Evolutionary conservation across 1,140 invertebrate species (phyloP).

Genomic region (Tribolium castaneum): DNA sequence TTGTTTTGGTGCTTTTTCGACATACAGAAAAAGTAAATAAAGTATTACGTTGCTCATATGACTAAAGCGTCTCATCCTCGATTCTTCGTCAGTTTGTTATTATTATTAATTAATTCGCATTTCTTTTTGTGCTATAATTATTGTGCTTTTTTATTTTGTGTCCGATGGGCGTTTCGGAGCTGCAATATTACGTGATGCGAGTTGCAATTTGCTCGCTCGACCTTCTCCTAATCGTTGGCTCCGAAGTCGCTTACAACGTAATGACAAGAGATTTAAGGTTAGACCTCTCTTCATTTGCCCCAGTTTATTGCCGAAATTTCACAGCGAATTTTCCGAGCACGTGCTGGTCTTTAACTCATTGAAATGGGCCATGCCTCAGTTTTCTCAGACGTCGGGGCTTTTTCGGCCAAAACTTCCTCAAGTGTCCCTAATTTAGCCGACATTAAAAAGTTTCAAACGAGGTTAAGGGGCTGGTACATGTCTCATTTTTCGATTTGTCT

Average conservation of each 20-base stretch:
- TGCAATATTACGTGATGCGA: conserved; percentile 29
- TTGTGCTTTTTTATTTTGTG: neutral
- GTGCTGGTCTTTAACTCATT: conserved; percentile 31
- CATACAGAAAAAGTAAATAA: too few relatives aligned
- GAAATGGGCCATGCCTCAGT: conserved; percentile 18
- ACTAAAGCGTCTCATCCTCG: too few relatives aligned
- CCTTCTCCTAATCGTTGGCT: conserved; percentile 31
- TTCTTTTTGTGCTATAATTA: too few relatives aligned
- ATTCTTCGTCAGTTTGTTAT: too few relatives aligned
- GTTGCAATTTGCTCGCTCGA: conserved; percentile 31
- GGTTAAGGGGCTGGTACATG: neutral
- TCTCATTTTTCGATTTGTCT: neutral
- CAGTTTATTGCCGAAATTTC: conserved; percentile 35
- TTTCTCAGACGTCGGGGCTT: neutral
- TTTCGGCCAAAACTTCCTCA: neutral
- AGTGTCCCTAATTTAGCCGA: neutral
- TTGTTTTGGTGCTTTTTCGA: too few relatives aligned
- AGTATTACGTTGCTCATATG: too few relatives aligned
- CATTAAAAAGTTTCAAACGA: conserved; percentile 3
- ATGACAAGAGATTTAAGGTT: conserved; percentile 35
- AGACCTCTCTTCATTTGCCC: conserved; percentile 31
- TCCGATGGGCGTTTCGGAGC: neutral
- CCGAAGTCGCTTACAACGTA: conserved; percentile 29
- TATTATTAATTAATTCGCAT: too few relatives aligned
- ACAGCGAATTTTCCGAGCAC: conserved; percentile 27